Evolutionary conservation across 2,113 vertebrate species (phyloP), one percentile per base, ranked within the genome.

Genomic region (Myotis yumanensis): DNA sequence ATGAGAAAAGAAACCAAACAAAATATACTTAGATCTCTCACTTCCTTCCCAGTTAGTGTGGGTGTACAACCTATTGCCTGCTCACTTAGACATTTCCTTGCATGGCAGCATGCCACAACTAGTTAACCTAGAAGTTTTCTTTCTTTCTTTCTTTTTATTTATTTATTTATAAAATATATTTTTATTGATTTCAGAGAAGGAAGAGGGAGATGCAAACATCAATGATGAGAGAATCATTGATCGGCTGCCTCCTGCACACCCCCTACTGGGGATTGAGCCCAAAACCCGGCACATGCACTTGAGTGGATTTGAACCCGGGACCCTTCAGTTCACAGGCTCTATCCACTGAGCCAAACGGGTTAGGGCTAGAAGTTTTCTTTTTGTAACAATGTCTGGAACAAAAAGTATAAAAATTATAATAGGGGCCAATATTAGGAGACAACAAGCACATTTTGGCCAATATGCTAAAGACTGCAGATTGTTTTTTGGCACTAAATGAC

Each of bases 1-100:
- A 93, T 2, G 28, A 88, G 69, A 77, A 96, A 30, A 83, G 90
- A 95, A 85, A 52, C 37, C 57, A 77, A 93, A 89, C 40, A 81
- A 93, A 66, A 71, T 22, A 59, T 28, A 51, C 62, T 54, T 59
- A 88, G 71, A 93, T 57, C 72, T 37, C 8, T 54, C 51, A 96
- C 90, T 92, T 95, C 97, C 62, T 94, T 88, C 40, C 18, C 71
- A 37, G 30, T 4, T 81, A 75, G 16, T 64, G 22, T 57, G 40
- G 16, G 18, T 46, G 18, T 20, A 72, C 11, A 25, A 73, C 35
- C 59, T 40, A 86, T 35, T 25, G 28, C 16, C 76, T 81, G 59
- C 20, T 37, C 30, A 86, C 23, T 80, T 72, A 79, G 15, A 23
- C 7, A 92, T 79, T 64, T 93, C 68, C 32, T 43, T 91, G 28